Conservation (phyloP, 2,797 vertebrate species). For the Lepus townsendii region DNA sequence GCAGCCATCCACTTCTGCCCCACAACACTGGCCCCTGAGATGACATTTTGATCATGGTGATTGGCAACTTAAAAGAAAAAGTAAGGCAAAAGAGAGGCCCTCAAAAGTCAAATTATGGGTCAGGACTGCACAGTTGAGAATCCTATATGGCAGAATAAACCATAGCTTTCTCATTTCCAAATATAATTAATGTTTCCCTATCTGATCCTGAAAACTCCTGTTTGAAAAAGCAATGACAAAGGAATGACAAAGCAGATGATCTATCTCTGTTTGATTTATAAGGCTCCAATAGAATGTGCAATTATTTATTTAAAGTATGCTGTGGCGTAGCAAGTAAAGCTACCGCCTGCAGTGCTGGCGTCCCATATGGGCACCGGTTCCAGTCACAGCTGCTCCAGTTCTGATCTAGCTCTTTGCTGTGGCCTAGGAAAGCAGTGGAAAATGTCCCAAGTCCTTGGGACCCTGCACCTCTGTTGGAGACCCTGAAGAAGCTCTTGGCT, state of each 20-base stretch:
- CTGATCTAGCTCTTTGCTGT: too few species aligned
- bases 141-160: background rate
- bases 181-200: slow-evolving; percentile 28
- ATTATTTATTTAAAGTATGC: background rate
- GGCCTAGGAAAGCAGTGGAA: too few species aligned
- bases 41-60: background rate
- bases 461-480: too few species aligned
- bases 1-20: too few species aligned
- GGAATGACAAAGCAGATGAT: background rate
- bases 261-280: slow-evolving; percentile 2
- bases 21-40: background rate
- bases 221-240: background rate
- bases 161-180: background rate
- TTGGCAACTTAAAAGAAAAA: slow-evolving; percentile 6
- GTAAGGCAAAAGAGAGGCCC: background rate
- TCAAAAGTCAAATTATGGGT: slow-evolving; percentile 1
- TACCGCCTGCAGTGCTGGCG: too few species aligned
- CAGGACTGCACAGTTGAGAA: background rate
- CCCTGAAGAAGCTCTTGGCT: too few species aligned
- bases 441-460: too few species aligned
- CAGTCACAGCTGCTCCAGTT: too few species aligned
- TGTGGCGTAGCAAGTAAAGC: too few species aligned
- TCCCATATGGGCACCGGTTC: too few species aligned
- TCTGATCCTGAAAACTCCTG: background rate
- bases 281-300: background rate